Evolutionary conservation across 2,888 invertebrate species (phyloP).

Genomic region (Drosophila koepferae): DNA sequence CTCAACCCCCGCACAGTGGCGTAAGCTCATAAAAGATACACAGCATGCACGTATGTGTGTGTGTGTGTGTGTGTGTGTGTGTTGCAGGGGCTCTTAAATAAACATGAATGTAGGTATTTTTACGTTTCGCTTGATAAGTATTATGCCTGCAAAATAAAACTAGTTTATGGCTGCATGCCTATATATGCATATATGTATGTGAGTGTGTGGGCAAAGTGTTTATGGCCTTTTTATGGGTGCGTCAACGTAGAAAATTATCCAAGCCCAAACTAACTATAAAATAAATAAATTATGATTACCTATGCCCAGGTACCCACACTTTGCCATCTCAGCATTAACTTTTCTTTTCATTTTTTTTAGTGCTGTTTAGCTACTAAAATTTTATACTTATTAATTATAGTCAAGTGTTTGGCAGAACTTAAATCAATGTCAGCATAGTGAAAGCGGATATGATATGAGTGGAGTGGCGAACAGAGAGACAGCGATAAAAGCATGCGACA

Average conservation of each 20-base stretch:
- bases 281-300: constrained; percentile 64
- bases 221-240: constrained; percentile 54
- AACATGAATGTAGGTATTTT: constrained; percentile 35
- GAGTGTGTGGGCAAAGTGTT: constrained; percentile 52
- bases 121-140: constrained; percentile 47
- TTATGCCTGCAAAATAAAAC: constrained; percentile 64
- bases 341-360: constrained; percentile 7
- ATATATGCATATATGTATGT: background rate
- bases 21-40: constrained; percentile 58
- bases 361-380: constrained; percentile 33
- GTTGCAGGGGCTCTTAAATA: constrained; percentile 22
- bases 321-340: constrained; percentile 14
- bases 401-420: constrained; percentile 43
- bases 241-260: constrained; percentile 28
- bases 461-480: constrained; percentile 19
- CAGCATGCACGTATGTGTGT: constrained; percentile 16
- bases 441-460: constrained; percentile 12
- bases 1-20: constrained; percentile 48
- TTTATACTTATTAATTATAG: constrained; percentile 31
- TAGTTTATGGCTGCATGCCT: constrained; percentile 51
- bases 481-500: constrained; percentile 46
- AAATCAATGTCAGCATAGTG: constrained; percentile 44
- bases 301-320: constrained; percentile 14
- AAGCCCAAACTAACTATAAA: constrained; percentile 52
- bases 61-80: background rate